These are phyloP conservation scores for Stegophylla sp. DNA, from an alignment of 2,888 invertebrate genomes.

Conservation along the genomic window DNA sequence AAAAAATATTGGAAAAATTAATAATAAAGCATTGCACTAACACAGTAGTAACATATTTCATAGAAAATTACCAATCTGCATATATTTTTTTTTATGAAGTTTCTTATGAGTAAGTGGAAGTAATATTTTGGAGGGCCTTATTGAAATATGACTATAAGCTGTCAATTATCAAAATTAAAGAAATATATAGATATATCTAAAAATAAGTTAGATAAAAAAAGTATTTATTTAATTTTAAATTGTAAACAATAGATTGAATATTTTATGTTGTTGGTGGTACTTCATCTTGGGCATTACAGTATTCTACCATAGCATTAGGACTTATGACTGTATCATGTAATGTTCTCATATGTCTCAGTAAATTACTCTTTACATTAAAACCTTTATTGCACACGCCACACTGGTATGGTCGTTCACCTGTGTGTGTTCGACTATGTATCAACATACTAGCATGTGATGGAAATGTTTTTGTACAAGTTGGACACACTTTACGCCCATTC, in stretches of 20 bases:
- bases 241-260: constrained; percentile 19
- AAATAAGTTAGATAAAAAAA: constrained; percentile 14
- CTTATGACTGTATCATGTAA: constrained; percentile 75
- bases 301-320: constrained; percentile 62
- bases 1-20: constrained; percentile 41
- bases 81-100: background rate
- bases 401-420: constrained; percentile 77
- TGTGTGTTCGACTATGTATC: constrained; percentile 78
- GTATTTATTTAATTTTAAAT: background rate
- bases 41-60: constrained; percentile 9
- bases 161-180: constrained; percentile 12
- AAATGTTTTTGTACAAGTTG: constrained; percentile 76
- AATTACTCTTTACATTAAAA: constrained; percentile 80
- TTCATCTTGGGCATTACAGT: constrained; percentile 55
- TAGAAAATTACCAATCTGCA: constrained; percentile 20
- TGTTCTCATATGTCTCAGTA: constrained; percentile 76
- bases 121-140: background rate
- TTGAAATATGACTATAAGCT: constrained; percentile 29
- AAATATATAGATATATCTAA: background rate
- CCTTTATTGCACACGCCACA: constrained; percentile 80
- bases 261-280: constrained; percentile 47
- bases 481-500: constrained; percentile 68
- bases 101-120: constrained; percentile 44
- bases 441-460: constrained; percentile 82
- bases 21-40: constrained; percentile 40